Evolutionary conservation across 2,113 vertebrate genomes (phyloP).

Genomic region (Gobius niger): DNA sequence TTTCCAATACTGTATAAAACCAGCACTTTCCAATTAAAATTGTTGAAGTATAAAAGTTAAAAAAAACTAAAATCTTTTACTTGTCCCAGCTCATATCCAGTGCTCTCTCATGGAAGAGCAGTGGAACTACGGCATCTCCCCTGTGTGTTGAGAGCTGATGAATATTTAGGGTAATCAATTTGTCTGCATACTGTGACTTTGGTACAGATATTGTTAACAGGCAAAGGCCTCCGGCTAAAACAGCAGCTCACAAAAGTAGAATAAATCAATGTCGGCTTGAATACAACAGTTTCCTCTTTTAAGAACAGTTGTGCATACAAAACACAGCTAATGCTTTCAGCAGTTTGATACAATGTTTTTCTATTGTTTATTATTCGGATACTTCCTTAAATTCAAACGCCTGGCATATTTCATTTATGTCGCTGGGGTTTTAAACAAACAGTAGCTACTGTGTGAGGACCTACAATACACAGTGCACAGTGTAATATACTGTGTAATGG

Average conservation of each 20-base stretch:
- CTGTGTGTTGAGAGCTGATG: constrained; percentile 43
- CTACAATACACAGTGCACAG: no score
- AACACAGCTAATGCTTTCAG: not conserved
- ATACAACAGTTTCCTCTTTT: constrained; percentile 2
- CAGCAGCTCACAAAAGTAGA: constrained; percentile 24
- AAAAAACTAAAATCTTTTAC: constrained; percentile 10
- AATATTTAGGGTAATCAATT: constrained; percentile 65
- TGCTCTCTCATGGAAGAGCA: constrained; percentile 29
- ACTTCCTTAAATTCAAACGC: no score
- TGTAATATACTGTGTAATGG: no score
- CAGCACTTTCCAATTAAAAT: constrained; percentile 56
- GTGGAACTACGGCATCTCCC: constrained; percentile 40
- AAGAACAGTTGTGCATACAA: not conserved
- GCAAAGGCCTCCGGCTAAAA: constrained; percentile 31
- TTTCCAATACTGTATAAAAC: constrained; percentile 47
- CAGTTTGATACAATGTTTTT: no score
- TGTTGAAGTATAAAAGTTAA: constrained; percentile 49
- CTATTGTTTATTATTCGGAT: no score
- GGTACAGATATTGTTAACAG: constrained; percentile 41
- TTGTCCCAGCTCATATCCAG: constrained; percentile 37
- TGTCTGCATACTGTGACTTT: constrained; percentile 47
- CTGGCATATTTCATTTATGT: no score
- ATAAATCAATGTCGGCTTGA: constrained; percentile 22
- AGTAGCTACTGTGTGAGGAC: no score
- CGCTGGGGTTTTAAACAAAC: no score